Evolutionary conservation across 2,113 vertebrate species (phyloP).

Genomic region (Anguilla japonica): DNA sequence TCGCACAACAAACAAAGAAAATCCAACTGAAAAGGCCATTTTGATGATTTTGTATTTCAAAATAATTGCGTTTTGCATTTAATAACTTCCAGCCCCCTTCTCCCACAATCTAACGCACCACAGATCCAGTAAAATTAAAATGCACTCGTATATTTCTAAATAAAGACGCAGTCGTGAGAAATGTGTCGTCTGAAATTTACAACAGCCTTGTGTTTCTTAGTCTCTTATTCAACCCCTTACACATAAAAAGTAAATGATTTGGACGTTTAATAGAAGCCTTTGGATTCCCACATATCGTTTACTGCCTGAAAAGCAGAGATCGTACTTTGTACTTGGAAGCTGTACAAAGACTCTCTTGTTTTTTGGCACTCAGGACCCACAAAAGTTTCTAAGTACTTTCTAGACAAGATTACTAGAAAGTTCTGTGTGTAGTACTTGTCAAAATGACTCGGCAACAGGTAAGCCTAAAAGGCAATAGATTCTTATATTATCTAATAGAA

Average conservation of each 20-base stretch:
- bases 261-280: background rate
- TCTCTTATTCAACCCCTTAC: background rate
- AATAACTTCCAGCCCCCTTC: background rate
- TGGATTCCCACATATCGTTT: background rate
- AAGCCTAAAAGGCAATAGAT: background rate
- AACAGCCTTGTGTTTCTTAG: background rate
- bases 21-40: too few species aligned
- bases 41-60: too few species aligned
- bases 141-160: background rate
- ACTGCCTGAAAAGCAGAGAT: background rate
- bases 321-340: background rate
- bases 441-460: background rate
- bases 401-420: background rate
- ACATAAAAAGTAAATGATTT: background rate
- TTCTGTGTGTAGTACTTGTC: background rate
- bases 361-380: background rate
- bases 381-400: background rate
- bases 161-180: background rate
- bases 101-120: background rate
- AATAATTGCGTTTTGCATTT: too few species aligned
- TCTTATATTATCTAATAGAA: background rate
- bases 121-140: background rate
- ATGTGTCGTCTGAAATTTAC: background rate
- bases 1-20: too few species aligned
- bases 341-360: background rate